A percentile compares a stretch with the other conserved stretches of the same genome.
phyloP scores from a whole-genome alignment of 1,140 invertebrate genomes.

The Chrysopa pallens region DNA sequence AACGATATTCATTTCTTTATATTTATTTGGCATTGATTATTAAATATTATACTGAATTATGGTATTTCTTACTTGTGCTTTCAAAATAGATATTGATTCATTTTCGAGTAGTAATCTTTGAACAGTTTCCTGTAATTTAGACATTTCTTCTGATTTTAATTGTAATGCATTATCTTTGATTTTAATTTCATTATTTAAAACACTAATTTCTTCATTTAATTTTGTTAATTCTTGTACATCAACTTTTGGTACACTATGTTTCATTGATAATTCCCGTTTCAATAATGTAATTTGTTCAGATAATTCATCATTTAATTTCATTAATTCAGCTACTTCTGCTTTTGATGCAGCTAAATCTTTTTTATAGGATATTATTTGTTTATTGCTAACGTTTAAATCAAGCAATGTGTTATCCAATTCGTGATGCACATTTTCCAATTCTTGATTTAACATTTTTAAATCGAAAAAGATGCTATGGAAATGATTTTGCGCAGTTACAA shows the following conservation, averaged over 20 bases:
- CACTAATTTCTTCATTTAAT: neutral
- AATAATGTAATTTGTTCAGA: neutral
- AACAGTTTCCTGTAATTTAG: neutral
- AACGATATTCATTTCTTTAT: too few species aligned
- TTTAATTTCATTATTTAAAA: neutral
- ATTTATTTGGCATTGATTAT: too few species aligned
- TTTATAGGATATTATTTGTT: neutral
- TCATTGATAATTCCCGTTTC: neutral
- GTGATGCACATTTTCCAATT: neutral
- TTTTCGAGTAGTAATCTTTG: neutral
- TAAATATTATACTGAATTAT: too few species aligned
- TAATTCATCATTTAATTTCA: too few species aligned
- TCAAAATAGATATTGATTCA: slow-evolving; percentile 3
- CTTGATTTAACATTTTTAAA: neutral
- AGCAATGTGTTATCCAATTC: neutral
- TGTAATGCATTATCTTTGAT: neutral
- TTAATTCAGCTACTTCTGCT: too few species aligned
- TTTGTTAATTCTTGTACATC: neutral
- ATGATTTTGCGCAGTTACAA: neutral
- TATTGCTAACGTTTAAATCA: neutral
- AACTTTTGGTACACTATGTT: neutral
- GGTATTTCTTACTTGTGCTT: slow-evolving; percentile 3
- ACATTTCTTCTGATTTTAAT: neutral
- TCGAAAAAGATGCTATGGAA: neutral
- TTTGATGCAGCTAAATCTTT: neutral